A percentile compares a stretch with the other conserved stretches of the same genome.
Evolutionary conservation across 2,888 invertebrate genomes (phyloP).

Genomic region (Cheilosia scutellata): DNA sequence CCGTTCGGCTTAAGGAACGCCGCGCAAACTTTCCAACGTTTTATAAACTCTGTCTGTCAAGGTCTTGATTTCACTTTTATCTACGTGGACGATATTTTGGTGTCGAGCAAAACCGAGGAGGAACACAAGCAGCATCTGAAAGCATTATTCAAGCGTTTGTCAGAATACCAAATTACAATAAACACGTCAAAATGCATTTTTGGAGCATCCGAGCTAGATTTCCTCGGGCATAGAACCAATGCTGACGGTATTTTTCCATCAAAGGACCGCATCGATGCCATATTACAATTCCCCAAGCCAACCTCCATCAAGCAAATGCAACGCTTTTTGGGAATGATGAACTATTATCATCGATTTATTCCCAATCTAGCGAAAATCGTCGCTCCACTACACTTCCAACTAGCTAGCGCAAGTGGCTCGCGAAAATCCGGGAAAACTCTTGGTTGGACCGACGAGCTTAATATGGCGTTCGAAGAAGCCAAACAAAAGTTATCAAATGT

Average conservation of each 20-base stretch:
- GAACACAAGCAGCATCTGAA: slow-evolving; percentile 25
- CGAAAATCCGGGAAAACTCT: neutral
- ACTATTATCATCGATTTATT: neutral
- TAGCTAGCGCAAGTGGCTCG: neutral
- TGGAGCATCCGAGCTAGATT: slow-evolving; percentile 2
- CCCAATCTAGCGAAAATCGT: neutral
- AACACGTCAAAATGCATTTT: slow-evolving; percentile 37
- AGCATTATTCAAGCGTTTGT: slow-evolving; percentile 4
- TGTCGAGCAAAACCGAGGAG: neutral
- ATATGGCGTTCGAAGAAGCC: neutral
- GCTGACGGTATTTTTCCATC: slow-evolving; percentile 24
- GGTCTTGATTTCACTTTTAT: slow-evolving; percentile 24
- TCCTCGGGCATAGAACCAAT: slow-evolving; percentile 20
- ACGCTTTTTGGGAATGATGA: neutral
- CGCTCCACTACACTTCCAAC: neutral
- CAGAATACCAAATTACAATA: slow-evolving; percentile 16
- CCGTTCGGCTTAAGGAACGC: slow-evolving; percentile 40
- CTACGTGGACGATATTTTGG: slow-evolving; percentile 38
- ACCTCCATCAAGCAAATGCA: slow-evolving; percentile 30
- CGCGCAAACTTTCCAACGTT: slow-evolving; percentile 33
- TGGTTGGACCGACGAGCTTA: neutral
- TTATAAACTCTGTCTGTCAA: slow-evolving; percentile 2
- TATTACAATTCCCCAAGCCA: slow-evolving; percentile 16
- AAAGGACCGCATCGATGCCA: slow-evolving; percentile 11
- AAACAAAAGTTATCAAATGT: neutral